Percentiles rank a stretch among this genome's conserved stretches.
Conservation (phyloP, 2,113 vertebrate genomes). For the Nestor notabilis region DNA sequence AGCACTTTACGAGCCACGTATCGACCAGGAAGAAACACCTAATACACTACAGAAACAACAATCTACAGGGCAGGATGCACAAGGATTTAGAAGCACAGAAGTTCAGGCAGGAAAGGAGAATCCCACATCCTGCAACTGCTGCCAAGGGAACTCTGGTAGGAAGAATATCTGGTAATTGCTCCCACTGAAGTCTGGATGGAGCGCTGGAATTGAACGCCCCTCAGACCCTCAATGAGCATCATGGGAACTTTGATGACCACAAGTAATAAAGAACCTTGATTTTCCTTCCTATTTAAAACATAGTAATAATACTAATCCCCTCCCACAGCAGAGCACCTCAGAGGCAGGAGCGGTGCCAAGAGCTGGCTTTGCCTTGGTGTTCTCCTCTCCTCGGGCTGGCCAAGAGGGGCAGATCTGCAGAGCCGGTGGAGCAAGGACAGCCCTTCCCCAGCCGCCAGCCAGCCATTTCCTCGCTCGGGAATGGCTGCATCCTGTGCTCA, state of each 20-base stretch:
- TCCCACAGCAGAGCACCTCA: background rate
- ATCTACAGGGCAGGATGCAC: background rate
- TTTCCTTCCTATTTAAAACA: background rate
- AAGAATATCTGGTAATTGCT: background rate
- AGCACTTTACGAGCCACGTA: rapidly evolving
- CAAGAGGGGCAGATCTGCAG: background rate
- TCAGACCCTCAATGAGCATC: background rate
- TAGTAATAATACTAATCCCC: rapidly evolving
- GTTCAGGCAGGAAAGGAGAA: background rate
- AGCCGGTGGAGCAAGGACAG: background rate
- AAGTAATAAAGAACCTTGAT: background rate
- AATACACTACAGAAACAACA: background rate
- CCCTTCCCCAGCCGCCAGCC: background rate
- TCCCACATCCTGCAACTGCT: background rate
- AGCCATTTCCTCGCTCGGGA: conserved; percentile 1
- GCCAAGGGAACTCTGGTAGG: background rate
- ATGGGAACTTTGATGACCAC: background rate
- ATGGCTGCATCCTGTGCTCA: background rate
- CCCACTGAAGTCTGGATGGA: background rate
- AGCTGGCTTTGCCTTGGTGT: background rate
- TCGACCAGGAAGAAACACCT: background rate
- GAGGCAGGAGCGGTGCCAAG: background rate
- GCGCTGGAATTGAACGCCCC: background rate
- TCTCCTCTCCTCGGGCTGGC: background rate
- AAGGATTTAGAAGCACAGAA: background rate